These are phyloP conservation scores for Scelioninae gen. 2 DNA, from an alignment of 2,888 invertebrate genomes.

Conservation along the genomic window DNA sequence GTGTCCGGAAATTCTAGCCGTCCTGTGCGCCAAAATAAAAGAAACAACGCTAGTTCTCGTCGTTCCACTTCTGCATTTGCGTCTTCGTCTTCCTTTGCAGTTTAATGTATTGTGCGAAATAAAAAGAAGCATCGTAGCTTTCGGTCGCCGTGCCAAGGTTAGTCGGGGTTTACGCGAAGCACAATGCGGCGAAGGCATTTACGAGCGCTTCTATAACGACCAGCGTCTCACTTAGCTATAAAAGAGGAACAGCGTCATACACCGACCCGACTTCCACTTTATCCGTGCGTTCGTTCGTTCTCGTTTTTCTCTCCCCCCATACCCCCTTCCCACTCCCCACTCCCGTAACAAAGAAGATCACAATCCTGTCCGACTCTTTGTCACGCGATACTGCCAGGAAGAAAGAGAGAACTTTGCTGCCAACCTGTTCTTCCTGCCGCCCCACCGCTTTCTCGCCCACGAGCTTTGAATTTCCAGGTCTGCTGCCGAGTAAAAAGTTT, in stretches of 20 bases:
- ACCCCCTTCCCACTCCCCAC: neutral
- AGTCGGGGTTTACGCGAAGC: slow-evolving; percentile 36
- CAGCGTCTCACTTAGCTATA: slow-evolving; percentile 54
- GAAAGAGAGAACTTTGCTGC: too few relatives aligned
- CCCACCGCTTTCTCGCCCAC: too few relatives aligned
- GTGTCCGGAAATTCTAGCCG: slow-evolving; percentile 15
- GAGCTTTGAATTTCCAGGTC: too few relatives aligned
- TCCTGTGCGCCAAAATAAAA: slow-evolving; percentile 23
- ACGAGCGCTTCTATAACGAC: slow-evolving; percentile 57
- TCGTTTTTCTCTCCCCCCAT: slow-evolving; percentile 33
- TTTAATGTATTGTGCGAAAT: slow-evolving; percentile 54
- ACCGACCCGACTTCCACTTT: slow-evolving; percentile 51
- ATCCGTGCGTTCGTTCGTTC: slow-evolving; percentile 40
- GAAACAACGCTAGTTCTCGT: slow-evolving; percentile 7
- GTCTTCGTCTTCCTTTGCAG: slow-evolving; percentile 35
- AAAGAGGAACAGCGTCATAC: slow-evolving; percentile 50
- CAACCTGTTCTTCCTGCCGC: too few relatives aligned
- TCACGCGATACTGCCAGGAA: too few relatives aligned
- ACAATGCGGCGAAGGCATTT: slow-evolving; percentile 56
- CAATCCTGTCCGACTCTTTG: too few relatives aligned
- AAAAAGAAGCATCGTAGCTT: slow-evolving; percentile 45
- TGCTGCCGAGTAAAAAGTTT: slow-evolving; percentile 50
- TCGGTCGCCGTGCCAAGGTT: slow-evolving; percentile 56
- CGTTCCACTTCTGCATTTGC: slow-evolving; percentile 8
- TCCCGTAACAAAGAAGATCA: too few relatives aligned